These are phyloP conservation scores for Orussus abietinus DNA, from an alignment of 1,140 invertebrate species.

Conservation along the genomic window DNA sequence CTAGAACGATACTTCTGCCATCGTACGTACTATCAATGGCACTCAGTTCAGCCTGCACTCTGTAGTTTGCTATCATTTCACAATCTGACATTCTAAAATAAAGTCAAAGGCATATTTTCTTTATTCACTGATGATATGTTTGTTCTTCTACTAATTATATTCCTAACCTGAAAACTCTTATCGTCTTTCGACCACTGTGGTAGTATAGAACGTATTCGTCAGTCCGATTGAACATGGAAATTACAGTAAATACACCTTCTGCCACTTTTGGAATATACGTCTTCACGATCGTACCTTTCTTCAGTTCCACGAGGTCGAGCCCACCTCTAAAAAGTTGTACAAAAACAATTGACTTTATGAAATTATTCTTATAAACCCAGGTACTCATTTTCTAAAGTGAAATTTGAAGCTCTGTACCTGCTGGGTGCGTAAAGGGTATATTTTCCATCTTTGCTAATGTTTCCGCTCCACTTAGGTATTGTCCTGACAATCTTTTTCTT, in stretches of 20 bases:
- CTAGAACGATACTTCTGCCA: conserved; percentile 78
- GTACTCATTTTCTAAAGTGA: conserved; percentile 1
- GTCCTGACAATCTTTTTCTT: conserved; percentile 73
- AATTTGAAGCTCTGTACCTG: conserved; percentile 43
- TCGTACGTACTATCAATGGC: conserved; percentile 79
- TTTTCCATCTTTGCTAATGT: conserved; percentile 82
- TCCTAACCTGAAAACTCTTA: conserved; percentile 79
- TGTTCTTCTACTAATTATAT: background rate
- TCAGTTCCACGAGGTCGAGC: conserved; percentile 83
- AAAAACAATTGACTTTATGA: background rate
- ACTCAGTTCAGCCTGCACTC: conserved; percentile 87
- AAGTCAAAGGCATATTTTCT: conserved; percentile 10
- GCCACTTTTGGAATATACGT: conserved; percentile 89
- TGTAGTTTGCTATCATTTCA: conserved; percentile 87
- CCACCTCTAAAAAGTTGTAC: conserved; percentile 68
- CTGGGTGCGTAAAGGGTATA: conserved; percentile 89
- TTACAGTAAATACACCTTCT: conserved; percentile 95
- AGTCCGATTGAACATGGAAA: conserved; percentile 89
- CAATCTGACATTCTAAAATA: conserved; percentile 72
- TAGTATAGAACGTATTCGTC: conserved; percentile 97
- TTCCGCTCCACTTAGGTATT: conserved; percentile 78
- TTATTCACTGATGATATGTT: conserved; percentile 19
- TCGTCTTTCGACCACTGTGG: conserved; percentile 88
- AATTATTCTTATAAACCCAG: conserved; percentile 6
- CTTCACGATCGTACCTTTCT: conserved; percentile 75